Percentiles rank a stretch among this genome's conserved stretches.
These are phyloP conservation scores for Monoplex corrugatus DNA, from an alignment of 2,888 invertebrate species.

Conservation along the genomic window DNA sequence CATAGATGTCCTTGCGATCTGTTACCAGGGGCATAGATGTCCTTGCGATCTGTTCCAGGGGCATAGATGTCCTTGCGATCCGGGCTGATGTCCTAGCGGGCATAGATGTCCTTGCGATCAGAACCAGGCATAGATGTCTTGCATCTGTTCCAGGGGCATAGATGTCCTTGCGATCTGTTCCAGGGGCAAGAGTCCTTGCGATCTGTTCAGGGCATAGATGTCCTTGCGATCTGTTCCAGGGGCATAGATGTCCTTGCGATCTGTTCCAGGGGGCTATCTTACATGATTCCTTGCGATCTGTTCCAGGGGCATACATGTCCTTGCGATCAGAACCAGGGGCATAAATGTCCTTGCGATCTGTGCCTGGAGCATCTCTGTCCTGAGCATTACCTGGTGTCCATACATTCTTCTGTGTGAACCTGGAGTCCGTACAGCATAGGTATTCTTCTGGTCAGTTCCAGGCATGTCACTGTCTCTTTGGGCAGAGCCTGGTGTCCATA, in stretches of 20 bases:
- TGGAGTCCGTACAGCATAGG: neutral
- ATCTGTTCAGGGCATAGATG: neutral
- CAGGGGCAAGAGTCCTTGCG: neutral
- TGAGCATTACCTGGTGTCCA: neutral
- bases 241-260: neutral
- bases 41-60: neutral
- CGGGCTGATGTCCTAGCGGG: neutral
- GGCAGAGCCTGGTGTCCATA: neutral
- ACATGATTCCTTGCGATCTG: neutral
- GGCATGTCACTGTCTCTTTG: neutral
- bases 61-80: neutral
- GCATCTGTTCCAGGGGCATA: constrained; percentile 72
- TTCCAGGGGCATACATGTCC: neutral
- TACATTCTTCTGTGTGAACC: neutral
- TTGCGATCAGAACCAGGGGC: neutral
- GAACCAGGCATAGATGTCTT: constrained; percentile 45
- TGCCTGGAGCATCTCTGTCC: too few relatives aligned
- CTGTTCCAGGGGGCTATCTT: neutral
- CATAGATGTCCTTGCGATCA: neutral
- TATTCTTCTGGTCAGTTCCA: neutral
- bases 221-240: constrained; percentile 10
- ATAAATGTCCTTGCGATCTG: neutral
- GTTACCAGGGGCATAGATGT: neutral
- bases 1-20: constrained; percentile 57
- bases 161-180: constrained; percentile 43